Base-by-base conservation (phyloP, 2,888 invertebrate species). In the Pyrgus malvae region DNA sequence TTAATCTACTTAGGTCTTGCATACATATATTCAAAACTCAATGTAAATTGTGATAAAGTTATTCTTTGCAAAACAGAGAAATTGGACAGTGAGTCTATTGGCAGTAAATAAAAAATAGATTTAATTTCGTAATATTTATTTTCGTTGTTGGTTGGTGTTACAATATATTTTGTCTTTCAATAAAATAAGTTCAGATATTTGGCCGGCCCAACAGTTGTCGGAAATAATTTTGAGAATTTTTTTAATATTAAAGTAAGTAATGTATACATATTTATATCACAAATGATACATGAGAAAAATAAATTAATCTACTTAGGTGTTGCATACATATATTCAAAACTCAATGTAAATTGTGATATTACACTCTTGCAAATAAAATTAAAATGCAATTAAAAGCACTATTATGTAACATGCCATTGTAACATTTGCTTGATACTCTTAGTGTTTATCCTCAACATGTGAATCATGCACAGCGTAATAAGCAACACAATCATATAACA, bases 111-210 rank as follows among this genome's bases (percentile, higher is more conserved):
- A 38, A 11, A n/a, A 0, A 38, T 1, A 3, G 19, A 11, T 40
- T 21, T n/a, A 23, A 33, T 41, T 50, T 50, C 72, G 58, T 70
- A 53, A 45, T 53, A 53, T 53, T 53, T 53, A 53, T 53, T 53
- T 48, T 53, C 53, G 45, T 53, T 53, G 45, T 53, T 11, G 21
- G 48, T 48, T 38, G 45, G 31, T 45, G 44, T 53, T 53, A 45
- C 53, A 51, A 25, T 41, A 41, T 29, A n/a, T n/a, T n/a, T 31
- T 38, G 27, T 27, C 14, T 46, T 16, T n/a, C n/a, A 48, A 37
- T 9, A 37, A 23, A 19, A 21, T 3, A 17, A 37, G 37, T 25
- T 37, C 35, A 35, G 35, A 21, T 38, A 23, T 23, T 19, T 16
- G 37, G 25, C 37, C 35, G 35, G 23, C 33, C n/a, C 19, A 16